Base-by-base conservation (phyloP, 2,113 vertebrate genomes). In the Capricornis sumatraensis region DNA sequence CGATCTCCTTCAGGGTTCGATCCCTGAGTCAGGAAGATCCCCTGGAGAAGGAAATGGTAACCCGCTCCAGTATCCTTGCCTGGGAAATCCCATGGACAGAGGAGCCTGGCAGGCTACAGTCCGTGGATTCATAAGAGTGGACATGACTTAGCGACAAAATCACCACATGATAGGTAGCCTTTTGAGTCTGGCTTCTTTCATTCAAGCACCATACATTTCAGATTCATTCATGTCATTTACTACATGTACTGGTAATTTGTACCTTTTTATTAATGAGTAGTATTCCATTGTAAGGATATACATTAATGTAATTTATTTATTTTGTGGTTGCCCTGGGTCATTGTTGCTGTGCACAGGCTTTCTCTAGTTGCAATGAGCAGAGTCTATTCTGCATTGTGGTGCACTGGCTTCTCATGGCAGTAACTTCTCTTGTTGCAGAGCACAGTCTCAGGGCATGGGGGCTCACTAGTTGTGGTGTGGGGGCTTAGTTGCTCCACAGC, bases 171-270 rank as follows among this genome's bases (percentile, higher is more conserved):
- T 13, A 6, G 21, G 21, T 8, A 28, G 84, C 15, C 47, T 85
- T 78, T 60, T 30, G 21, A 53, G 58, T 30, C 55, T 50, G 58
- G n/a, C 50, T 45, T 53, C 87, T 47, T 52, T 45, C 5, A 1
- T 15, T 27, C 19, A 3, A 3, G 23, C 25, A 2, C n/a, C 7
- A 10, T 23, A 11, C 43, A 30, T 7, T 25, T 6, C 14, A 17
- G 60, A 25, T 36, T 94, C n/a, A 2, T 33, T 53, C 1, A 0
- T 14, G 30, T 33, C 1, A 0, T 23, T 50, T 81, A 62, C 9
- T 33, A 62, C 7, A 17, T 19, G 7, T 27, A 2, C 17, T 55
- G 12, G 28, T 12, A 16, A 30, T 67, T 57, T 12, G 0, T 43
- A 52, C 53, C 25, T 85, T 52, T n/a, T 52, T 40, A 16, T 36